Evolutionary conservation across 2,113 vertebrate species (phyloP), one percentile per base, ranked within the genome.

Genomic region (Ibidorhyncha struthersii): DNA sequence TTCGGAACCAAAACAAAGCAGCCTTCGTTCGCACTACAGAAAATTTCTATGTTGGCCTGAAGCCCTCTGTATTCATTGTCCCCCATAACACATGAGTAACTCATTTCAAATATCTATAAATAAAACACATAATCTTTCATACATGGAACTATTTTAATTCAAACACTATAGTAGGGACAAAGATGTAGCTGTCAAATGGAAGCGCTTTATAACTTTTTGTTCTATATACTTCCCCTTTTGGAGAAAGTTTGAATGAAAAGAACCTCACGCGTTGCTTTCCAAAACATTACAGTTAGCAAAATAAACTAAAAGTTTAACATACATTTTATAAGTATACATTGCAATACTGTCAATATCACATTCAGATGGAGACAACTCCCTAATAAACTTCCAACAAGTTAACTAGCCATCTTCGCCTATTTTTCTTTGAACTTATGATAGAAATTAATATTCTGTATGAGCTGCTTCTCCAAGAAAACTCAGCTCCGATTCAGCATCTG

Each of bases 61-160:
- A 91, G 80, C n/a, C 82, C 50, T 78, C 1, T 6, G 30, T 80
- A 66, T 88, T 93, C 27, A 6, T 40, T 65, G 47, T 34, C 0
- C 41, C 61, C 58, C 50, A 27, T 29, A 78, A 73, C 27, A 87
- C 58, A 87, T 30, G 23, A 82, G 80, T 67, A 89, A 82, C 73
- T 89, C 32, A 95, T 89, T 91, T 96, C 70, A 84, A 76, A 49
- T 61, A 79, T 19, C 74, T 91, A 62, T 50, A 95, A 91, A 95
- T 92, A 77, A 92, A 93, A 45, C 10, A 8, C 12, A 21, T 2
- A 47, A 14, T 7, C 73, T 87, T 84, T 87, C 78, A 77, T 32
- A 72, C 9, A 53, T 45, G 36, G 34, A 72, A 66, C 66, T 53
- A 32, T 41, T 55, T 17, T 12, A 53, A 43, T 73, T 87, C 50